Evolutionary conservation across 2,888 invertebrate species (phyloP), one percentile per base, ranked within the genome.

Genomic region (Craniophora ligustri): DNA sequence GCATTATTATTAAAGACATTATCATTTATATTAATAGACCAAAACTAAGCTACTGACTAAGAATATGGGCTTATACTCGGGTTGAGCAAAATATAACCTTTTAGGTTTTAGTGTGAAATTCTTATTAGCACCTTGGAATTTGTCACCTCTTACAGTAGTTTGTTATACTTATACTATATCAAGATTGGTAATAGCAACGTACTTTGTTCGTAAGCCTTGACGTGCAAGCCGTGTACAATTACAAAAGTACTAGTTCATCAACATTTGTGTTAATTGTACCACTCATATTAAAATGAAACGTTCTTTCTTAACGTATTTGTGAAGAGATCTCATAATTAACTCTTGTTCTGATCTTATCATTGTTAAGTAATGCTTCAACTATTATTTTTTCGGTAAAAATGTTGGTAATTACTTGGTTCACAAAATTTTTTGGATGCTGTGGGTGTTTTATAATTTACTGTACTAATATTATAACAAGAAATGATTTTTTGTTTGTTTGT

Each of bases 221-320:
- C 53, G 48, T 56, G 47, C 56, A 67, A 60, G 49, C 65, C n/a
- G 53, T 70, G 67, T 49, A 34, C 38, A 46, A n/a, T 73, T 68
- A 50, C 57, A 48, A 66, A 59, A 71, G 30, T 15, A 6, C 5
- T 11, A 38, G 28, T 55, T 40, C 38, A 59, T 56, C 60, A 51
- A 58, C 62, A 71, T 73, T 75, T 59, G 65, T 73, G 74, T 76
- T 55, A 79, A 77, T 76, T 59, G 53, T 63, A 56, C 61, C 11
- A 63, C 75, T 76, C 72, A 57, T 78, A 19, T 73, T 66, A 64
- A 67, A 75, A 75, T 69, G 46, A 56, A 63, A 18, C 36, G 49
- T 61, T 64, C 42, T 67, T 58, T 54, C 63, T 53, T 60, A 61
- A 69, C 53, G 58, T 34, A 40, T 54, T 58, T 50, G 32, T 50